These are phyloP conservation scores for Chaetorhynchus papuensis DNA, from an alignment of 2,113 vertebrate genomes.

Conservation along the genomic window DNA sequence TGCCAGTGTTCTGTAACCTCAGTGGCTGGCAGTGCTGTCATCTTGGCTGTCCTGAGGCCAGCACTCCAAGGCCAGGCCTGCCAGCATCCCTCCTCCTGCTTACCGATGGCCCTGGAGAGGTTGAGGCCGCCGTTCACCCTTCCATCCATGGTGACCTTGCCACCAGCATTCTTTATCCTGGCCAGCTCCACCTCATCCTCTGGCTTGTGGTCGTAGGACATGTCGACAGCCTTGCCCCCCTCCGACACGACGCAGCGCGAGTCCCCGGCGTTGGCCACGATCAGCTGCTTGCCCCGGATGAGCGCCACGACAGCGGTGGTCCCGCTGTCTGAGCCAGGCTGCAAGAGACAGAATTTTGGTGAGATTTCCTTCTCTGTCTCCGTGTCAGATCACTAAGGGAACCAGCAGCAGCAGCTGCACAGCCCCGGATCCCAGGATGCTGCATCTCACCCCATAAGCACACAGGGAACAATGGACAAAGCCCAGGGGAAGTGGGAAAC, in stretches of 20 bases:
- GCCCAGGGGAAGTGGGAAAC: neutral
- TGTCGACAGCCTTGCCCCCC: constrained; percentile 89
- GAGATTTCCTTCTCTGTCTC: neutral
- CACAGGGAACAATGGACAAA: neutral
- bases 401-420: neutral
- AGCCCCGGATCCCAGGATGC: neutral
- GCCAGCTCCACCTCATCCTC: constrained; percentile 95
- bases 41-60: fast-evolving
- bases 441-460: neutral
- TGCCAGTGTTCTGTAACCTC: neutral
- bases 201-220: constrained; percentile 98
- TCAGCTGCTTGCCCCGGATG: constrained; percentile 92
- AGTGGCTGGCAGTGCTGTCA: neutral
- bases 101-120: constrained; percentile 95
- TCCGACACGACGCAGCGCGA: constrained; percentile 96
- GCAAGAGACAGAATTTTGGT: neutral
- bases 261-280: constrained; percentile 96
- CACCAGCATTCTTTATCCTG: constrained; percentile 95
- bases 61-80: neutral
- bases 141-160: constrained; percentile 97
- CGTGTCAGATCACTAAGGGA: fast-evolving
- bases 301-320: constrained; percentile 95
- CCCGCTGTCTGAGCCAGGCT: constrained; percentile 97
- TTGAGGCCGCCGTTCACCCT: constrained; percentile 96
- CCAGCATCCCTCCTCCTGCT: neutral